phyloP scores from a whole-genome alignment of 2,113 vertebrate species.

The Paedocypris sp. region DNA sequence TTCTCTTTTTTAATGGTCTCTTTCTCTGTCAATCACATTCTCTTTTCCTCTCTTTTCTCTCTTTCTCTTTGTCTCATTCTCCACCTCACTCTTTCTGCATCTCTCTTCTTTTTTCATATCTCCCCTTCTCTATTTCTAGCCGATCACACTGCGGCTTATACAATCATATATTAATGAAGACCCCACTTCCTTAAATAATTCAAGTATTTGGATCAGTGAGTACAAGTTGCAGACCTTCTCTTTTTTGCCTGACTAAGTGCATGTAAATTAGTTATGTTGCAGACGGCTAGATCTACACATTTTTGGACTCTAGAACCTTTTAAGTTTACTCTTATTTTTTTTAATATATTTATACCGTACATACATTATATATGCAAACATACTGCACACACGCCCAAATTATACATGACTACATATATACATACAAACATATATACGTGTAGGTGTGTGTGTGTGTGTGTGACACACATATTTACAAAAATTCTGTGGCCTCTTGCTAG shows the following conservation, averaged over 20 bases:
- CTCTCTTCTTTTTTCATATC: not conserved
- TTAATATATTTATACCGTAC: not conserved
- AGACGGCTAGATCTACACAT: not conserved
- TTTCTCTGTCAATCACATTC: no score
- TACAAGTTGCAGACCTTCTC: not conserved
- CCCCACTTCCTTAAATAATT: slow-evolving; percentile 23
- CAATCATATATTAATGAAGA: slow-evolving; percentile 26
- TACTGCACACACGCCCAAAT: no score
- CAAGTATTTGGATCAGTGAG: slow-evolving; percentile 6
- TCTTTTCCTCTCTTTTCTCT: not conserved
- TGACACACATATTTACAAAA: no score
- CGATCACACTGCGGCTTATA: not conserved
- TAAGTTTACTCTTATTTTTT: not conserved
- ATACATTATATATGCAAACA: no score
- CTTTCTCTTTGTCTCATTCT: slow-evolving; percentile 35
- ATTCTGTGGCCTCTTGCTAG: no score
- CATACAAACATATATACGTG: no score
- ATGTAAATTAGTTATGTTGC: slow-evolving; percentile 7
- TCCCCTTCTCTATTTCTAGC: not conserved
- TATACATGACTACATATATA: no score
- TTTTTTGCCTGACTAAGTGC: slow-evolving; percentile 4
- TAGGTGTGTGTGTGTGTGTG: no score
- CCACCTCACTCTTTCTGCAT: not conserved
- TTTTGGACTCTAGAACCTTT: not conserved
- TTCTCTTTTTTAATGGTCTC: no score